Percentiles rank a stretch among this genome's conserved stretches.
These are phyloP conservation scores for Chymomyza fuscimana DNA, from an alignment of 2,888 invertebrate genomes.

Conservation along the genomic window DNA sequence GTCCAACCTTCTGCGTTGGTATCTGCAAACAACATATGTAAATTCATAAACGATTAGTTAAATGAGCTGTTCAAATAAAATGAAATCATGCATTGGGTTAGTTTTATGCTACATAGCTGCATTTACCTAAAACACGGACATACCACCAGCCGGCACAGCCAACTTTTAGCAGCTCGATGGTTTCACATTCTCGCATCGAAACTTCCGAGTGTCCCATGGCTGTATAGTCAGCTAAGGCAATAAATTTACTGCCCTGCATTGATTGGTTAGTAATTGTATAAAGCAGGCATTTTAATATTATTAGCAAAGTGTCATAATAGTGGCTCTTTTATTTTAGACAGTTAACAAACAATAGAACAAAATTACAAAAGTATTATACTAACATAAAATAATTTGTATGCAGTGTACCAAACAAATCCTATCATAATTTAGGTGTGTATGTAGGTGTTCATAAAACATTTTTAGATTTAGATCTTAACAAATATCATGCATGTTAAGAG, in stretches of 20 bases:
- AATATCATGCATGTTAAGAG: neutral
- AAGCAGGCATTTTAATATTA: constrained; percentile 62
- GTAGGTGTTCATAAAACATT: neutral
- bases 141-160: constrained; percentile 99
- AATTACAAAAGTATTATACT: constrained; percentile 7
- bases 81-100: neutral
- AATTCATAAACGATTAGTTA: neutral
- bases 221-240: constrained; percentile 95
- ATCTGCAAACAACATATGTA: constrained; percentile 77
- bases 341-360: neutral
- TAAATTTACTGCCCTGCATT: constrained; percentile 87
- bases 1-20: constrained; percentile 93
- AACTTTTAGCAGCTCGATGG: constrained; percentile 92
- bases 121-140: constrained; percentile 88
- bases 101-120: constrained; percentile 3
- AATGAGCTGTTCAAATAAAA: neutral
- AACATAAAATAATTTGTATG: constrained; percentile 1
- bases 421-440: neutral
- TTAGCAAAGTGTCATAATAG: neutral
- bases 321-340: neutral
- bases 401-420: constrained; percentile 1
- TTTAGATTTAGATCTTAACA: neutral
- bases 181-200: constrained; percentile 93
- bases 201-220: constrained; percentile 95
- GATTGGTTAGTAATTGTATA: constrained; percentile 59